Evolutionary conservation across 2,888 invertebrate genomes (phyloP), one percentile per base, ranked within the genome.

Genomic region (Mythimna lalbum): DNA sequence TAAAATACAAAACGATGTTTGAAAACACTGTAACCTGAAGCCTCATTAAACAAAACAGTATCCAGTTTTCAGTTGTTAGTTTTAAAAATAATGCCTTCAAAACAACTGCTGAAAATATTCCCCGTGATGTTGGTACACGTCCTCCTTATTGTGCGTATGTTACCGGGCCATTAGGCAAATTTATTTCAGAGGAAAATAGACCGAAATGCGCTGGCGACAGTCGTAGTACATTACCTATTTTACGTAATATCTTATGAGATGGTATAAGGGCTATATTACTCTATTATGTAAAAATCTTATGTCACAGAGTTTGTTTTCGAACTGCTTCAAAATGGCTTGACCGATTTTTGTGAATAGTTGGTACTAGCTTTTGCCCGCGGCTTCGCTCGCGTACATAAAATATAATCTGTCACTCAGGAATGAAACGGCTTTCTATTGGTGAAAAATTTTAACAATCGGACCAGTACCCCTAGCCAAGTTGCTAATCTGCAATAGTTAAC

Each of bases 81-180:
- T 55, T 63, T 21, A 23, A 33, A 57, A 77, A 50, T 21, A 78
- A 78, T 63, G 52, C 61, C 55, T 76, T 66, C 55, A 61, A 63
- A 78, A 63, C 59, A 78, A 73, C 21, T 55, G 0, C 12, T 27
- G 31, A 3, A 21, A 5, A 53, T 19, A 47, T 50, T 12, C 5
- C 47, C 19, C 31, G 23, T 43, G 21, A 27, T 49, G 19, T 53
- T 33, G 76, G 19, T 21, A 36, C 14, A 53, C 12, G 0, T 2
- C 43, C 12, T 63, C 9, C 19, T 76, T 69, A 60, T 56, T 63
- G 61, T 55, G 50, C 59, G 52, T 59, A 59, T 63, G 71, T 49
- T 39, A 53, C 50, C 27, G 43, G 10, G 36, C 43, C 60, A 33
- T 77, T 76, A 53, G 2, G 12, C 27, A 63, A 61, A 73, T 69